Percentiles rank a stretch among this genome's conserved stretches.
Conservation (phyloP, 2,797 vertebrate species). For the Phataginus tricuspis region DNA sequence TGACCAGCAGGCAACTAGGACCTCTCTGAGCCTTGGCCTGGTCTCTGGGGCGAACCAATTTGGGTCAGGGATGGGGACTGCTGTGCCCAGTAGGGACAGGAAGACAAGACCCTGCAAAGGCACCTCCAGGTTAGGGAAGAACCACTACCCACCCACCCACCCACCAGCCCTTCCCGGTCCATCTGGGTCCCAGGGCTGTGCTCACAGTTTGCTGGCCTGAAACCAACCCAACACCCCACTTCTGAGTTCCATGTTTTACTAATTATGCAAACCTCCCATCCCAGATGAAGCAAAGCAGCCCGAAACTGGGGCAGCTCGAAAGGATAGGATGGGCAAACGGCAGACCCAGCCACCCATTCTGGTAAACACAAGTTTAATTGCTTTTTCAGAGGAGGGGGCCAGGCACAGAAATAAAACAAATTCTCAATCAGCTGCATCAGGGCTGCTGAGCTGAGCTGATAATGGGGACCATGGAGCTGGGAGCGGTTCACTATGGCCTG, state of each 20-base stretch:
- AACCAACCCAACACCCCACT: background rate
- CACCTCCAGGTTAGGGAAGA: background rate
- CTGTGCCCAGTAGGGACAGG: background rate
- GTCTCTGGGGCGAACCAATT: background rate
- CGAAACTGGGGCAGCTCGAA: background rate
- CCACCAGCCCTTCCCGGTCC: background rate
- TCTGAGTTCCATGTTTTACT: constrained; percentile 51
- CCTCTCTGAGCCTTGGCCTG: background rate
- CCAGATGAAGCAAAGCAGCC: constrained; percentile 45
- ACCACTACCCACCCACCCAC: fast-evolving
- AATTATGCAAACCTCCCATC: constrained; percentile 69
- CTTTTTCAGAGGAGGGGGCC: constrained; percentile 22
- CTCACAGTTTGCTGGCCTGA: background rate
- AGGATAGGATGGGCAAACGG: constrained; percentile 11
- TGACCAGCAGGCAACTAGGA: background rate
- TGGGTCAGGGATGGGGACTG: background rate
- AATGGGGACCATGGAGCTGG: background rate
- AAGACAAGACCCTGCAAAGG: background rate
- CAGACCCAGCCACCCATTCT: constrained; percentile 50
- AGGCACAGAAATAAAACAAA: constrained; percentile 40
- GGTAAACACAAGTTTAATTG: constrained; percentile 69
- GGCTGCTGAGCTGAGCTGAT: background rate
- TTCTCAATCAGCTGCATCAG: background rate
- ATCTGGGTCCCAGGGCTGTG: background rate
- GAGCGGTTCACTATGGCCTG: background rate